Percentiles rank a stretch among this genome's conserved stretches.
Conservation (phyloP, 2,888 invertebrate genomes). For the Tetropium fuscum region DNA sequence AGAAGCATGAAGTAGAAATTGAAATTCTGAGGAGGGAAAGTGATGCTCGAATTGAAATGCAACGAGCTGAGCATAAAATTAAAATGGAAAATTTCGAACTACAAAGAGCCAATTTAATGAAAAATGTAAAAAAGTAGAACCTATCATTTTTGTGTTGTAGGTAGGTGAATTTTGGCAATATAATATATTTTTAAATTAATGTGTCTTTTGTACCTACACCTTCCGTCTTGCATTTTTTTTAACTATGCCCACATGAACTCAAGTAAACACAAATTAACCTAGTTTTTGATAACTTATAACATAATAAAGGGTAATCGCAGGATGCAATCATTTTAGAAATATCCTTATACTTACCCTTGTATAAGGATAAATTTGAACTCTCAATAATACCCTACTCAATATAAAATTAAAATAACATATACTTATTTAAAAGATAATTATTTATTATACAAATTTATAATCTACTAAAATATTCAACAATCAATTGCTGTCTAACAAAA, state of each 20-base stretch:
- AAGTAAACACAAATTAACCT: not conserved
- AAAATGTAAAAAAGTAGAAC: slow-evolving; percentile 3
- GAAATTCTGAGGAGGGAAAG: slow-evolving; percentile 1
- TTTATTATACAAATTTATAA: slow-evolving; percentile 2
- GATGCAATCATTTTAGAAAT: not conserved
- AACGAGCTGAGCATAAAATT: slow-evolving; percentile 1
- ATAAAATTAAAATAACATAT: not conserved
- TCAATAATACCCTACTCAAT: too few species aligned
- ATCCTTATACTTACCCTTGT: too few species aligned
- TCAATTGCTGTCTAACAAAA: slow-evolving; percentile 1
- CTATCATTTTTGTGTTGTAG: not conserved
- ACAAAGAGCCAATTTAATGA: slow-evolving; percentile 2
- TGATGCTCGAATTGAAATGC: not conserved
- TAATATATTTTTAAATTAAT: not conserved
- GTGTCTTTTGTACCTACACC: not conserved
- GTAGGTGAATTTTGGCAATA: not conserved
- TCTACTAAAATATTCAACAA: not conserved
- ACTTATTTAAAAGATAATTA: not conserved
- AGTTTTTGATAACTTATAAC: slow-evolving; percentile 2
- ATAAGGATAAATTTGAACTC: too few species aligned
- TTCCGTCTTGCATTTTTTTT: not conserved
- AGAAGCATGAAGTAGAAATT: not conserved
- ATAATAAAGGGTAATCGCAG: not conserved
- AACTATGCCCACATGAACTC: not conserved
- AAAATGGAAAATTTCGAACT: slow-evolving; percentile 1